Conservation (phyloP, 2,888 invertebrate species). For the Pomacea canaliculata region DNA sequence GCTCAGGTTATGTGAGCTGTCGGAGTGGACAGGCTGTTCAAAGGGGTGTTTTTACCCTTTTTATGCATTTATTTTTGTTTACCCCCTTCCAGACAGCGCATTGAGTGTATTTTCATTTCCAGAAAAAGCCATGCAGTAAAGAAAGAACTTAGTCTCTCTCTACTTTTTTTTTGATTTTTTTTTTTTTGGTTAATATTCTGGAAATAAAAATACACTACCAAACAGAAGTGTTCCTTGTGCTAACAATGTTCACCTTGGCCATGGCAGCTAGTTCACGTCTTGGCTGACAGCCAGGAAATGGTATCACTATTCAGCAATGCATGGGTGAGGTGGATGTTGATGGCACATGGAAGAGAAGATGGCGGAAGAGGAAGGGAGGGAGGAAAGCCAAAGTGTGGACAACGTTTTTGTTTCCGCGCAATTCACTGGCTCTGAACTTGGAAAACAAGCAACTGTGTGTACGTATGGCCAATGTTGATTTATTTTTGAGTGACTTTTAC, state of each 20-base stretch:
- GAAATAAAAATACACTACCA: no score
- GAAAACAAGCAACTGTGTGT: slow-evolving; percentile 39
- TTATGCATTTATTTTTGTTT: slow-evolving; percentile 32
- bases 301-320: neutral
- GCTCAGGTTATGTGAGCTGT: slow-evolving; percentile 22
- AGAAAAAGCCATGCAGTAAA: neutral
- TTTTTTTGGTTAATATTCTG: neutral
- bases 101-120: neutral
- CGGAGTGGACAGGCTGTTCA: slow-evolving; percentile 16
- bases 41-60: slow-evolving; percentile 33
- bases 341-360: neutral
- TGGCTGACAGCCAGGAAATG: no score
- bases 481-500: slow-evolving; percentile 62
- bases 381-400: neutral
- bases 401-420: slow-evolving; percentile 6
- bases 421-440: no score
- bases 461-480: slow-evolving; percentile 45
- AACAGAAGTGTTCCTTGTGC: neutral
- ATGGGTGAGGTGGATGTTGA: neutral
- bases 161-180: neutral
- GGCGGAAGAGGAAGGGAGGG: slow-evolving; percentile 2
- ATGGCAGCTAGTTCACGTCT: no score
- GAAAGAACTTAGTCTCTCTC: neutral
- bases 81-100: neutral
- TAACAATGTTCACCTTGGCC: neutral